Base-by-base conservation (phyloP, 2,113 vertebrate genomes). In the Capreolus pygargus region DNA sequence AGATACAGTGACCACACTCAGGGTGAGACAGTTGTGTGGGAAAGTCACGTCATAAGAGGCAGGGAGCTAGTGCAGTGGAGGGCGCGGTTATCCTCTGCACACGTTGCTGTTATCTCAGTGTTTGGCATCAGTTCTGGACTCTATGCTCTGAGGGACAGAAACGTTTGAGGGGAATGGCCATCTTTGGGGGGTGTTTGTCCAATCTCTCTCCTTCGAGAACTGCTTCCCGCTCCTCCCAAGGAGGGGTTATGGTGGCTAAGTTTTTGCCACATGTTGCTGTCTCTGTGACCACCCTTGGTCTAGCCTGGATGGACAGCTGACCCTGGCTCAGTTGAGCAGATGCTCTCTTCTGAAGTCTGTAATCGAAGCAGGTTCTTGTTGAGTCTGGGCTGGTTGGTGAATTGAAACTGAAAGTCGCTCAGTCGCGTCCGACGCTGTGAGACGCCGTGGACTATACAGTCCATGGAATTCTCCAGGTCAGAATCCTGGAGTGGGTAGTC, bases 381-480 rank as follows among this genome's bases (percentile, higher is more conserved):
- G 60, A 39, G 5, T 76, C 17, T 23, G 86, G 76, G 39, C 79
- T 70, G 15, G 25, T 5, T 28, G 52, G 8, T 13, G 2, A 86
- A 58, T 12, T 2, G 12, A 60, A 54, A 12, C 7, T 55, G 86
- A 52, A 7, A 70, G 2, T 23, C 0, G 10, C 10, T 70, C n/a
- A 23, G 19, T 70, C 5, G 1, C 39, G 19, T 39, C 19, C 0
- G 1, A 39, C 19, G 23, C n/a, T 64, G 17, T 12, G 67, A 1
- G 2, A 70, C 2, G n/a, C n/a, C n/a, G 23, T 39, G 2, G n/a
- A 36, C 0, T 5, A 6, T 39, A 70, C 19, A 70, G 67, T 39
- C 10, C n/a, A 39, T 21, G n/a, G 10, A 70, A 39, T 39, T 36
- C 10, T 70, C n/a, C 67, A 36, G 67, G 67, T 19, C 67, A 70